Base-by-base conservation (phyloP, 2,797 vertebrate genomes). In the Gallirallus australis region DNA sequence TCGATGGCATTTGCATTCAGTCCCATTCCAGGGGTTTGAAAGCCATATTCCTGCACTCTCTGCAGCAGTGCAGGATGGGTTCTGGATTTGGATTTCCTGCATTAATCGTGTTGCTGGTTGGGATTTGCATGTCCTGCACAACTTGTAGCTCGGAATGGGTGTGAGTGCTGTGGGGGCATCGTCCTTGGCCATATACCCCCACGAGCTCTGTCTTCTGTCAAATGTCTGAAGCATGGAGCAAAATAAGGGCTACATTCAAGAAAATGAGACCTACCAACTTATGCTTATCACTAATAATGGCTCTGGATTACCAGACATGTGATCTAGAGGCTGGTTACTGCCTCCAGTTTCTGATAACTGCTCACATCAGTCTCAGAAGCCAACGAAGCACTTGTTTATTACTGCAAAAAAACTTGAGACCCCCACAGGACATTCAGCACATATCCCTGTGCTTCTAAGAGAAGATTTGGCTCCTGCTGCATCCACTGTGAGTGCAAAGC, bases 281-380 rank as follows among this genome's bases (percentile, higher is more conserved):
- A 18, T 40, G 21, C 5, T 82, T 59, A 69, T 56, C 80, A 72
- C 80, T 54, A 66, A 30, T 40, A 64, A 64, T 24, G 61, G 28
- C 66, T 83, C 82, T 52, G 90, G 63, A 82, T 76, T 82, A 64
- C 21, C 27, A 92, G 65, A 31, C 15, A 5, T 13, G 37, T 28
- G 35, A 90, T 90, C 95, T 71, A 94, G 63, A 60, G 86, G 59
- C 40, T 91, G 79, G 72, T 90, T 91, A 92, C 57, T 94, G 77
- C 82, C 84, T 90, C 25, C 23, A 90, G 53, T 78, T 94, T 84
- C 89, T 88, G 68, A 35, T 86, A 92, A 89, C 66, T 82, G 21
- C 68, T 96, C 83, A 24, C 80, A 79, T 90, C 77, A 64, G 27
- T 12, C 66, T 73, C 70, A 35, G 65, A 63, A 96, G 48, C 35